Conservation (phyloP, 2,888 invertebrate species). For the Augochlorella aurata region DNA sequence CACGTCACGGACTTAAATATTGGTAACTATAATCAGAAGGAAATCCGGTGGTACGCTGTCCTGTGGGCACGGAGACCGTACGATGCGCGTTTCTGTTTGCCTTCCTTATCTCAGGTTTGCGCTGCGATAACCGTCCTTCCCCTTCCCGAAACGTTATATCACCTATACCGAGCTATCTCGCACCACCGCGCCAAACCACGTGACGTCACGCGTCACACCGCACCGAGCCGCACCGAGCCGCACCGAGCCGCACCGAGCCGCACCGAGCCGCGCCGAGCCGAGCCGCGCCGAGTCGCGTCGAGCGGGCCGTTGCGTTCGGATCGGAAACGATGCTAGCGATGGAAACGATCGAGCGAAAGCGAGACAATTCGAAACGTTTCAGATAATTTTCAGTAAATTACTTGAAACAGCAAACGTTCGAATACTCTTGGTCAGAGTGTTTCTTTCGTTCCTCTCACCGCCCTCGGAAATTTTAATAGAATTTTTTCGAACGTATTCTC, state of each 20-base stretch:
- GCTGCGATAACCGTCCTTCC: conserved; percentile 74
- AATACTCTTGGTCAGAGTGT: too few relatives aligned
- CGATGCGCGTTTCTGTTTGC: conserved; percentile 78
- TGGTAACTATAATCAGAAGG: conserved; percentile 78
- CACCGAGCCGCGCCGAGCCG: too few relatives aligned
- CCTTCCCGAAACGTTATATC: conserved; percentile 48
- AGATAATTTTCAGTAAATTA: conserved; percentile 11
- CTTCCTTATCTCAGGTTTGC: conserved; percentile 80
- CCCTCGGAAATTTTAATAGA: neutral
- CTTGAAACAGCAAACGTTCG: neutral
- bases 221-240: neutral
- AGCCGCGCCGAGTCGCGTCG: too few relatives aligned
- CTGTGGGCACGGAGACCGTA: conserved; percentile 69
- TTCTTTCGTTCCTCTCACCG: too few relatives aligned
- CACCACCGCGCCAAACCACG: conserved; percentile 40
- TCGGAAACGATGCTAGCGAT: neutral
- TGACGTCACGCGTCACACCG: neutral
- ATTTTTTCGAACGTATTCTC: too few relatives aligned
- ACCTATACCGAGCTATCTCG: conserved; percentile 34
- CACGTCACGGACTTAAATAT: conserved; percentile 73
- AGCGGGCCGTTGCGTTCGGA: neutral
- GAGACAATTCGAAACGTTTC: conserved; percentile 30
- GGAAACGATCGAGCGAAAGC: conserved; percentile 28
- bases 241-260: too few relatives aligned
- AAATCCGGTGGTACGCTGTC: conserved; percentile 76